Conservation (phyloP, 23 tunicate species). For the Trididemnum clinides region DNA sequence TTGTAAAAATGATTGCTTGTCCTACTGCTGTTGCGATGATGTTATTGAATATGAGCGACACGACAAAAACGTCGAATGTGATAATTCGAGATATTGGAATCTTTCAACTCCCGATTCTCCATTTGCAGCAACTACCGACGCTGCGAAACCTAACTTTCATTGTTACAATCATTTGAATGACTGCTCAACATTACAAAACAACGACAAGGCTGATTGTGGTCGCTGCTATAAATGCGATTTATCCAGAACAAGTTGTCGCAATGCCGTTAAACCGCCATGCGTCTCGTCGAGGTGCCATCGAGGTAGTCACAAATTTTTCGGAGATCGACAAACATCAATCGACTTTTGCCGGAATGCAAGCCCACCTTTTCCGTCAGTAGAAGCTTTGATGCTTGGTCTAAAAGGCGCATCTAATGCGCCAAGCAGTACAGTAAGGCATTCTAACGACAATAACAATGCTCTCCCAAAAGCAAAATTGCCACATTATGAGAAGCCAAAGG, state of each 20-base stretch:
- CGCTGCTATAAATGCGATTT: background rate
- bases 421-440: no score
- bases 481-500: background rate
- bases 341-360: conserved; percentile 28
- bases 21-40: background rate
- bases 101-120: background rate
- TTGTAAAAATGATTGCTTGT: background rate
- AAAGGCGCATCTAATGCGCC: no score
- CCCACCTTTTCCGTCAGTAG: conserved; percentile 68
- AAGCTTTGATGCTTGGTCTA: conserved; percentile 33
- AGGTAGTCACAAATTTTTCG: background rate
- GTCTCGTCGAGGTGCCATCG: background rate
- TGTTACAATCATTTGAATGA: background rate
- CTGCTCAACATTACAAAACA: background rate
- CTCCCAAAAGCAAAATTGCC: background rate
- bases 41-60: background rate
- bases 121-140: background rate
- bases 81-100: background rate
- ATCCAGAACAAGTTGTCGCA: background rate
- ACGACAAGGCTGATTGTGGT: background rate
- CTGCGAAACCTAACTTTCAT: background rate
- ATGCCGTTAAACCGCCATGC: background rate
- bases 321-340: background rate
- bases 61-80: background rate
- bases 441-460: background rate